Evolutionary conservation across 1,140 invertebrate species (phyloP).

Genomic region (Bacillus rossius): DNA sequence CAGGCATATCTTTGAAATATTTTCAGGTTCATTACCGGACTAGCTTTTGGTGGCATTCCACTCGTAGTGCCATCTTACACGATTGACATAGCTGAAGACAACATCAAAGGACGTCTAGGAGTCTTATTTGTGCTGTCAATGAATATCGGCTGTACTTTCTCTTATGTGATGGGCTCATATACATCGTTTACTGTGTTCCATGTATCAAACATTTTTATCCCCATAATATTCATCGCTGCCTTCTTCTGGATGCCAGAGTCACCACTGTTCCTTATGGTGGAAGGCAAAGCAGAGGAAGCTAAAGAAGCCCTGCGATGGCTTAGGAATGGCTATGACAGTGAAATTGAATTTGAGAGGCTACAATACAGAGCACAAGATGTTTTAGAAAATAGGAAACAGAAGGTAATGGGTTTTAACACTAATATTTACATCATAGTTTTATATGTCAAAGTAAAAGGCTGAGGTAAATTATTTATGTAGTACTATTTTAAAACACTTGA

Average conservation of each 20-base stretch:
- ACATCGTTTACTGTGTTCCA: constrained; percentile 26
- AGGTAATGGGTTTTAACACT: no score
- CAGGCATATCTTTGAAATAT: no score
- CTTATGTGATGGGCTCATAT: constrained; percentile 32
- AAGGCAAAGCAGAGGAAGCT: no score
- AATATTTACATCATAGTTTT: no score
- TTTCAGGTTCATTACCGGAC: constrained; percentile 46
- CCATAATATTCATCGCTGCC: constrained; percentile 34
- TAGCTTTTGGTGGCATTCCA: constrained; percentile 53
- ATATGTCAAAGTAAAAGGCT: no score
- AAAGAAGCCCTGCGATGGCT: no score
- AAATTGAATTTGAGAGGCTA: no score
- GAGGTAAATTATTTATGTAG: no score
- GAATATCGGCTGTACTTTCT: constrained; percentile 52
- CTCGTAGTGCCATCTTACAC: constrained; percentile 52
- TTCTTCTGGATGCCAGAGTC: constrained; percentile 44
- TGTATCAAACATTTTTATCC: constrained; percentile 35
- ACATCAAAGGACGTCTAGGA: constrained; percentile 51
- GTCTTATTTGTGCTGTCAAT: constrained; percentile 62
- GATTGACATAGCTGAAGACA: constrained; percentile 47
- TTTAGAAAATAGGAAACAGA: no score
- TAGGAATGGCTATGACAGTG: no score
- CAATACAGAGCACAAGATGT: not conserved
- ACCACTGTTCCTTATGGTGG: constrained; percentile 28
- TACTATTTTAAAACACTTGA: no score